Evolutionary conservation across 1,140 invertebrate genomes (phyloP).

Genomic region (Tenebrio molitor): DNA sequence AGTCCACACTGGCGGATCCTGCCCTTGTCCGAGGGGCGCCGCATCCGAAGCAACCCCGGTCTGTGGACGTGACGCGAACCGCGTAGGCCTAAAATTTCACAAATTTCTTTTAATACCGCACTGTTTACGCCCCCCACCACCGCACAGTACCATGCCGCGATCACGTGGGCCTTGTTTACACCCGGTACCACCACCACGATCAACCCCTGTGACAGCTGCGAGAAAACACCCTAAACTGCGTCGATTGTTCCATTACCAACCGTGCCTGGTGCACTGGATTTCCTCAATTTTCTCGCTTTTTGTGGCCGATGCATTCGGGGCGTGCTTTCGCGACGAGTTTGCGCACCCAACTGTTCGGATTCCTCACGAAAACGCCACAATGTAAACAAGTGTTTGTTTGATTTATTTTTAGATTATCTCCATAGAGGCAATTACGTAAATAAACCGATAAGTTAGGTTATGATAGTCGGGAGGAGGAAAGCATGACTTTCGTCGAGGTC

Average conservation of each 20-base stretch:
- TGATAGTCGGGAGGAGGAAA: neutral
- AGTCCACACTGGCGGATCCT: neutral
- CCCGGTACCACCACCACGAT: conserved; percentile 34
- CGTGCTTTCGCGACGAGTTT: conserved; percentile 4
- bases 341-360: conserved; percentile 18
- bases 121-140: conserved; percentile 45
- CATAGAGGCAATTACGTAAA: conserved; percentile 36
- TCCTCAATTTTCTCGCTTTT: neutral
- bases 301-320: conserved; percentile 9
- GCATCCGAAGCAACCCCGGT: neutral
- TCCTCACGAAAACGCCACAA: conserved; percentile 7
- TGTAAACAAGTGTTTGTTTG: conserved; percentile 44
- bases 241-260: conserved; percentile 4
- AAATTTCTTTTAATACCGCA: conserved; percentile 28
- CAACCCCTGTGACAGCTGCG: neutral
- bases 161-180: conserved; percentile 63
- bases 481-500: conserved; percentile 39
- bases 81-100: conserved; percentile 31
- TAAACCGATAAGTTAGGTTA: conserved; percentile 41
- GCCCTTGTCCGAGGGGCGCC: neutral
- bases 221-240: neutral
- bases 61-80: conserved; percentile 16
- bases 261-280: conserved; percentile 13
- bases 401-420: conserved; percentile 36
- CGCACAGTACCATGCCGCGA: conserved; percentile 54